Conservation (phyloP, 2,797 vertebrate species). For the Pteropus rufus region DNA sequence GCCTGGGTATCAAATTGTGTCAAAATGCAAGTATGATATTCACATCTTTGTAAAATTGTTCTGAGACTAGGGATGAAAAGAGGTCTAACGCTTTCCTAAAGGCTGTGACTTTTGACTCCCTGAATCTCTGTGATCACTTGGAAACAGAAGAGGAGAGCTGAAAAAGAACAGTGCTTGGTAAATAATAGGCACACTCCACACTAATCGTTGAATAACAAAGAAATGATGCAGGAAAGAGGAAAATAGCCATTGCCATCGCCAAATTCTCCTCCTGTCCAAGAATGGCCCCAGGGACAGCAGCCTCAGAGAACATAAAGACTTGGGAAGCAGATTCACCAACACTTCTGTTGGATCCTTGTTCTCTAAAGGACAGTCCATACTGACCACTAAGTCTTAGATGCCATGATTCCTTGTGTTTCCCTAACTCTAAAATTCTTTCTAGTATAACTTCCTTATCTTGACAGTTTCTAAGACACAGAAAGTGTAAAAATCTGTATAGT, state of each 20-base stretch:
- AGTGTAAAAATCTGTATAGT: background rate
- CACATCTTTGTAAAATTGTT: background rate
- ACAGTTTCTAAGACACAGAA: background rate
- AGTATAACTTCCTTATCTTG: background rate
- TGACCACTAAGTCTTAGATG: background rate
- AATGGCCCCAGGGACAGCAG: background rate
- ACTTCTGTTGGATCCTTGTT: background rate
- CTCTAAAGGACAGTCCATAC: background rate
- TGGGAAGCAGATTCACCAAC: background rate
- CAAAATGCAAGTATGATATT: background rate
- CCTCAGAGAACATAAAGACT: background rate
- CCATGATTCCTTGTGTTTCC: background rate
- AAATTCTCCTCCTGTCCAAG: background rate
- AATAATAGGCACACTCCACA: rapidly evolving
- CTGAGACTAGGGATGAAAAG: background rate
- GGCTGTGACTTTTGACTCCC: background rate
- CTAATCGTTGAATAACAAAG: background rate
- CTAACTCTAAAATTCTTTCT: background rate
- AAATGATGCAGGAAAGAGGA: background rate
- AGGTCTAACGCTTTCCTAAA: background rate
- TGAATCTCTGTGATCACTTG: background rate
- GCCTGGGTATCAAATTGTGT: background rate
- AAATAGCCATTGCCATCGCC: background rate
- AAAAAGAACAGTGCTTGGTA: background rate
- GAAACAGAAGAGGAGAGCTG: background rate